Evolutionary conservation across 2,888 invertebrate species (phyloP), one percentile per base, ranked within the genome.

Genomic region (Lasioglossum vierecki): DNA sequence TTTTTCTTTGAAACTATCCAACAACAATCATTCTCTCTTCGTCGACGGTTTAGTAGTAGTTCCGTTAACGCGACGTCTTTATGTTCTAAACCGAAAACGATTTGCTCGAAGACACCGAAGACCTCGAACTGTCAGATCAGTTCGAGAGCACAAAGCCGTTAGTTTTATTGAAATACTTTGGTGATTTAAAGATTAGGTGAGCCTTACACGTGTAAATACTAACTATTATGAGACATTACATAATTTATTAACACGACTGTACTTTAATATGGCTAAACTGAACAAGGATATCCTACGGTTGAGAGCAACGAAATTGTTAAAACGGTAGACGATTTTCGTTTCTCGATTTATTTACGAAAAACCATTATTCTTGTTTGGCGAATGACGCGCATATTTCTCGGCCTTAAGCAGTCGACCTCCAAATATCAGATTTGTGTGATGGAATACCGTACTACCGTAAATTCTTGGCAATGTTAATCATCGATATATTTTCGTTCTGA

Each of bases 321-420:
- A 91, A 91, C 92, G 93, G 92, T 93, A 93, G 86, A 80, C 74
- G 26, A 80, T 80, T 74, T 82, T 86, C 71, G 76, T 87, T 85
- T 88, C 35, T 57, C 68, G 15, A n/a, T 4, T 57, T 41, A 63
- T 75, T 57, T 66, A 9, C 9, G 44, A 44, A 30, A 70, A 22
- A 46, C 15, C 18, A n/a, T 63, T 39, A 57, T 80, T 73, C 72
- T 71, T 74, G 41, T 63, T 30, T 46, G 3, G 22, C 46, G n/a
- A n/a, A 18, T 4, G 2, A 13, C 39, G 46, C 30, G 11, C 11
- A 0, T n/a, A 63, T 6, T 77, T 15, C 4, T 35, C 0, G 11
- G 6, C 26, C 22, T 9, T n/a, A 35, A 73, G 35, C 0, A 18
- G 11, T 63, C 41, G 9, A 41, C 22, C 46, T 35, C 9, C 15